Evolutionary conservation across 2,113 vertebrate species (phyloP).

Genomic region (Lasiurus borealis): DNA sequence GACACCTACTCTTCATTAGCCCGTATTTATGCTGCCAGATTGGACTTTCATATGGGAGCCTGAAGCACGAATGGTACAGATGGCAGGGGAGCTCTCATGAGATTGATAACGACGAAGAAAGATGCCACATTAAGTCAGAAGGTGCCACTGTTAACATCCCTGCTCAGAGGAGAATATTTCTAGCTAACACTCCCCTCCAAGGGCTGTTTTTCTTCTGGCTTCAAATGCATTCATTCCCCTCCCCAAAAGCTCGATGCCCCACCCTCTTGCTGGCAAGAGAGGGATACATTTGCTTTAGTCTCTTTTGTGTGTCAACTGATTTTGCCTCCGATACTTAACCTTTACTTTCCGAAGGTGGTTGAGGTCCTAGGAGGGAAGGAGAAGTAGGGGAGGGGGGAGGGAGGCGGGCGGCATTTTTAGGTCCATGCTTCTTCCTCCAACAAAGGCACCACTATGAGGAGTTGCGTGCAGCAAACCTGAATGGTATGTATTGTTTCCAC

Average conservation of each 20-base stretch:
- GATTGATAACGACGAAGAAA: conserved; percentile 89
- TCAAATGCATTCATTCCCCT: conserved; percentile 72
- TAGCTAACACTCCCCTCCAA: conserved; percentile 83
- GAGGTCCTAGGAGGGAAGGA: conserved; percentile 81
- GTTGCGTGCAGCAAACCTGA: conserved; percentile 85
- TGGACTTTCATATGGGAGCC: conserved; percentile 90
- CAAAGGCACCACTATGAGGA: conserved; percentile 90
- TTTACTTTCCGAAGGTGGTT: conserved; percentile 88
- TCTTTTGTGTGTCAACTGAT: conserved; percentile 86
- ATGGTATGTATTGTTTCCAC: conserved; percentile 95
- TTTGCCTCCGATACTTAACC: conserved; percentile 88
- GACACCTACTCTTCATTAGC: conserved; percentile 88
- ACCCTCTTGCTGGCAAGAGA: conserved; percentile 81
- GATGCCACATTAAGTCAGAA: conserved; percentile 89
- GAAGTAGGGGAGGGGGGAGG: conserved; percentile 65
- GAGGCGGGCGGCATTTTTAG: conserved; percentile 88
- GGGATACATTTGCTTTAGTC: conserved; percentile 86
- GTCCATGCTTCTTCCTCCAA: conserved; percentile 92
- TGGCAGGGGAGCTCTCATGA: conserved; percentile 88
- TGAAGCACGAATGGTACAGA: conserved; percentile 87
- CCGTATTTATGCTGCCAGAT: conserved; percentile 88
- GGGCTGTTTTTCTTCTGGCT: conserved; percentile 84
- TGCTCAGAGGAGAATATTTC: conserved; percentile 85
- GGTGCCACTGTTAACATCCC: conserved; percentile 89
- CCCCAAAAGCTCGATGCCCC: conserved; percentile 80